Evolutionary conservation across 2,797 vertebrate species (phyloP).

Genomic region (Heteromormyrus szaboi): DNA sequence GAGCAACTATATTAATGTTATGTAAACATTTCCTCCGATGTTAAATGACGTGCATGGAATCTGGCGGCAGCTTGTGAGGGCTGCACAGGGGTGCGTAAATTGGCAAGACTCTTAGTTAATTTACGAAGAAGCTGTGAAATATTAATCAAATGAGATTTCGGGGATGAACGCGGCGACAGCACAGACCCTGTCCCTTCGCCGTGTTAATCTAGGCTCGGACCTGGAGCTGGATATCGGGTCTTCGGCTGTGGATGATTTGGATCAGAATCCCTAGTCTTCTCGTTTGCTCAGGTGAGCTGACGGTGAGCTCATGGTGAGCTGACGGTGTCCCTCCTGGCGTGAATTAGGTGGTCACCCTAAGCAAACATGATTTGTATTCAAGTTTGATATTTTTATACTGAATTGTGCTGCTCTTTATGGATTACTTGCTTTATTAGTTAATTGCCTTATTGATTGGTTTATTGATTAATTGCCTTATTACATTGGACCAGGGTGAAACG

Average conservation of each 20-base stretch:
- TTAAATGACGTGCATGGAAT: slow-evolving; percentile 42
- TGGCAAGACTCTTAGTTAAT: slow-evolving; percentile 55
- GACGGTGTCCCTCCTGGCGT: not conserved
- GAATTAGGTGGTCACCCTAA: not conserved
- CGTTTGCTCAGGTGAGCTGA: not conserved
- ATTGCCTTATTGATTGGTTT: not conserved
- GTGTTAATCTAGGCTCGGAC: not conserved
- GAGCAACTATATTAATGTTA: slow-evolving; percentile 46
- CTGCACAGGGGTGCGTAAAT: slow-evolving; percentile 45
- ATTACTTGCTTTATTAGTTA: not conserved
- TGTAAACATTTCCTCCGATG: slow-evolving; percentile 45
- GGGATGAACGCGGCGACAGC: slow-evolving; percentile 42
- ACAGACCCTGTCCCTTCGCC: not conserved
- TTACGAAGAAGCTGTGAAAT: slow-evolving; percentile 53
- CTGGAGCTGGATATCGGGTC: not conserved
- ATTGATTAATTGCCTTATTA: not conserved
- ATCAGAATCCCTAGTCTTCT: not conserved
- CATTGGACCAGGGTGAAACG: not conserved
- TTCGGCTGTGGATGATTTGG: not conserved
- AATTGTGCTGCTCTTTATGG: not conserved
- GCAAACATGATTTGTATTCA: not conserved
- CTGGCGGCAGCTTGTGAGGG: slow-evolving; percentile 43
- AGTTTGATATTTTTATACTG: not conserved
- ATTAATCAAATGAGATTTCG: slow-evolving; percentile 57
- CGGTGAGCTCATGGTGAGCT: not conserved